Evolutionary conservation across 2,797 vertebrate species (phyloP), one percentile per base, ranked within the genome.

Genomic region (Aldrovandia affinis): DNA sequence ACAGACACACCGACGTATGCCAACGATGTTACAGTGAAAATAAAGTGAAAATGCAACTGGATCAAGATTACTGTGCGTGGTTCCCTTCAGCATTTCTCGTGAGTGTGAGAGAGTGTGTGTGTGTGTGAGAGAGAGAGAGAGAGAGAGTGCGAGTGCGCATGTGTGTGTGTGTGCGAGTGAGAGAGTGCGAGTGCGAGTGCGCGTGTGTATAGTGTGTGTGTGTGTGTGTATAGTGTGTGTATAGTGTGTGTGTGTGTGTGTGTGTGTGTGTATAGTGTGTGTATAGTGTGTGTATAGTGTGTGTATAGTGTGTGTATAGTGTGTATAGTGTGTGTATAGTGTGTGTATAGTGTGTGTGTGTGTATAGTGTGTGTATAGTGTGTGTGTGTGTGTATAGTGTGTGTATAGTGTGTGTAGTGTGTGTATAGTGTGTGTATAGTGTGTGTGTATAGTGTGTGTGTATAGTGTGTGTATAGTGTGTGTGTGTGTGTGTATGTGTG

Each of bases 31-130:
- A 12, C 6, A 50, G 47, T 50, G 12, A 50, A 50, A 50, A 50
- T 50, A 50, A 50, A 2, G 12, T 2, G 6, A 0, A 50, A 50
- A 50, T 50, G 10, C 47, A 50, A 3, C 47, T 50, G 47, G 47
- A 50, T 78, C 36, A 1, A 44, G 42, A 78, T 10, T 7, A 20
- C 39, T 20, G 59, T 9, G 36, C 22, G 73, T 1, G 28, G 2
- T 80, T 95, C 98, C 98, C 97, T 2, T 50, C 47, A 50, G 47
- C 47, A 50, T 50, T 12, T 50, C 47, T 50, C 15, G 7, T 68
- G 59, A 2, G 3, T n/a, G n/a, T 33, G 25, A 3, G 3, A 10
- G n/a, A 8, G 63, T 57, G 18, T 57, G 54, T 57, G 54, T 57
- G 54, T 57, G 57, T 22, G 22, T 59, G 57, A 10, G 52, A 1